These are phyloP conservation scores for Xestia c-nigrum DNA, from an alignment of 2,888 invertebrate genomes.

Conservation along the genomic window DNA sequence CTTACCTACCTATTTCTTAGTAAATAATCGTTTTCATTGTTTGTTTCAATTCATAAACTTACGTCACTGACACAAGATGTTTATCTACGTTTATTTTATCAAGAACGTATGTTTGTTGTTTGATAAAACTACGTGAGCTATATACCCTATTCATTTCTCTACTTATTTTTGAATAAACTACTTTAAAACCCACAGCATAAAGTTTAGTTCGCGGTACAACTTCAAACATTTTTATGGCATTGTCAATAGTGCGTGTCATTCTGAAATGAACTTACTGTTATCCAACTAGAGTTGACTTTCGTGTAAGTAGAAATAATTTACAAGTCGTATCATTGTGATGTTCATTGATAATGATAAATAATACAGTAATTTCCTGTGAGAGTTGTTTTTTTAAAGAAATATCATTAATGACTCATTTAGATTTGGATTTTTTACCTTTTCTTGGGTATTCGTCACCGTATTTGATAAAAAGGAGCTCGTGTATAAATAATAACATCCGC, in stretches of 20 bases:
- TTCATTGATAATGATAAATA: constrained; percentile 29
- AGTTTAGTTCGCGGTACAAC: background rate
- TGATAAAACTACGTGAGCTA: constrained; percentile 26
- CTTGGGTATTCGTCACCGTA: too few relatives aligned
- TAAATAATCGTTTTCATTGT: constrained; percentile 17
- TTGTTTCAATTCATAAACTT: constrained; percentile 26
- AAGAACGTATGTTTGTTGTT: constrained; percentile 16
- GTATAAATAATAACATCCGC: too few relatives aligned
- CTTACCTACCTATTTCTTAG: background rate
- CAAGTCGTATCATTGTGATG: constrained; percentile 13
- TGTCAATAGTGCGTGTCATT: background rate
- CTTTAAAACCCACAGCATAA: accelerated
- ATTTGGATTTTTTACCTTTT: background rate
- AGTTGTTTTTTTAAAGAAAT: background rate
- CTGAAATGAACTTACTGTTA: background rate
- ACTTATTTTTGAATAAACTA: background rate
- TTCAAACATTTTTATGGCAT: background rate
- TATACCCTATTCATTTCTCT: background rate
- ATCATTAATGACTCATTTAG: constrained; percentile 15
- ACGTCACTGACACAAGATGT: constrained; percentile 1
- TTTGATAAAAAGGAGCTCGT: too few relatives aligned
- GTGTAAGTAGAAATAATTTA: background rate
- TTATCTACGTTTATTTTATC: background rate
- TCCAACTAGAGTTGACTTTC: background rate
- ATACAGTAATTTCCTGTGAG: constrained; percentile 38